Evolutionary conservation across 1,140 invertebrate genomes (phyloP).

Genomic region (Stratiolaelaps scimitus): DNA sequence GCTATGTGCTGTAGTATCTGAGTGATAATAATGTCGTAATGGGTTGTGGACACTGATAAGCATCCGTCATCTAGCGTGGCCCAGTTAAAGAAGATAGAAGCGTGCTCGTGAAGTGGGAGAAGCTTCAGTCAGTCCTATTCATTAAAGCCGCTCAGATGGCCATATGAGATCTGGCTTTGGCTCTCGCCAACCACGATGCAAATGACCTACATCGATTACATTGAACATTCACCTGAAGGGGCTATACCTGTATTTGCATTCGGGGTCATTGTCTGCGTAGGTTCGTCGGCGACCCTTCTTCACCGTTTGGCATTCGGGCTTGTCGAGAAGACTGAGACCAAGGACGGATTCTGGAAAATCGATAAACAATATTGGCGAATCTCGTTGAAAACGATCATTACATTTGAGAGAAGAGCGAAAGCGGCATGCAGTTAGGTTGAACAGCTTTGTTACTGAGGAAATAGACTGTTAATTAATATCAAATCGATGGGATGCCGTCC

Average conservation of each 20-base stretch:
- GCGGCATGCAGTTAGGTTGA: neutral
- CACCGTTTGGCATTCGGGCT: conserved; percentile 24
- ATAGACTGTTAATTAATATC: no score
- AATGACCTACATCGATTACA: no score
- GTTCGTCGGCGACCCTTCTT: conserved; percentile 21
- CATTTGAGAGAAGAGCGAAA: neutral
- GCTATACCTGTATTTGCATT: conserved; percentile 24
- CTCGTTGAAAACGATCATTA: neutral
- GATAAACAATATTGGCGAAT: neutral
- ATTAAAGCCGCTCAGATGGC: no score
- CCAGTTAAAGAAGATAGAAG: neutral
- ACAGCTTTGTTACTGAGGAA: neutral
- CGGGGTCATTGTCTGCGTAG: conserved; percentile 26
- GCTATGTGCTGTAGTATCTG: no score
- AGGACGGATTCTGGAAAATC: conserved; percentile 6
- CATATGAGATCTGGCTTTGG: no score
- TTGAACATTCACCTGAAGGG: no score
- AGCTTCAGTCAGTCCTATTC: no score
- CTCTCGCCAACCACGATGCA: no score
- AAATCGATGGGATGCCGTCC: no score
- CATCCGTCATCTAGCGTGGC: neutral
- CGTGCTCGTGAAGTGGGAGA: neutral
- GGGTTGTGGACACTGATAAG: no score
- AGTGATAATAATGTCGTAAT: no score
- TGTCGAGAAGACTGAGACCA: conserved; percentile 2